Evolutionary conservation across 2,888 invertebrate species (phyloP), one percentile per base, ranked within the genome.

Genomic region (Sylvicola cinctus): DNA sequence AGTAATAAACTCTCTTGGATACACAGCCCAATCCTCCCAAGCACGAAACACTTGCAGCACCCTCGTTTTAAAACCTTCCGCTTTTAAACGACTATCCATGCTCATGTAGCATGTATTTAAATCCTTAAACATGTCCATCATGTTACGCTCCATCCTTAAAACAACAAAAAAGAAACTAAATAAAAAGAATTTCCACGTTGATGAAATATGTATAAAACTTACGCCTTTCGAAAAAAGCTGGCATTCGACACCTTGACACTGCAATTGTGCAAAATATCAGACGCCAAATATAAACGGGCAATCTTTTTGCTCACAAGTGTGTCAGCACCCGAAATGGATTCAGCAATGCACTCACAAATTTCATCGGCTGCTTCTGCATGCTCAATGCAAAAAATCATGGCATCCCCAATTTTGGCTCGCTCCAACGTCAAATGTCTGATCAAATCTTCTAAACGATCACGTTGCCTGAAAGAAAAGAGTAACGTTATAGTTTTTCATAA

Each of bases 311-410:
- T 74, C 14, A 88, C 68, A 34, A 76, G 65, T 1, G 93, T 93
- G 46, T 68, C 62, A 6, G 63, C 54, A 45, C 78, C 83, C 6
- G 77, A 68, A 30, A 98, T 65, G 1, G 91, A 72, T 58, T 93
- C 93, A 2, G 76, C 67, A 37, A 98, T 72, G 55, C 90, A 91
- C 43, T 84, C 83, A 32, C 85, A 80, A 40, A 99, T 80, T 64
- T 98, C 96, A 50, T 84, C 87, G 3, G 95, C 93, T 17, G 91
- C 88, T 57, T 95, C 95, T 15, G 93, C 90, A 60, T 98, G 95
- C 54, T 96, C 93, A 40, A 99, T 80, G 58, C 96, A 98, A 70
- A 93, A 99, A 34, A 96, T 81, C 98, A 99, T 99, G 12, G 81
- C 83, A 52, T 91, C 93, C 6, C 81, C 93, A 38, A 98, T 74